phyloP scores from a whole-genome alignment of 2,797 vertebrate genomes.

The Urosaurus nigricauda region DNA sequence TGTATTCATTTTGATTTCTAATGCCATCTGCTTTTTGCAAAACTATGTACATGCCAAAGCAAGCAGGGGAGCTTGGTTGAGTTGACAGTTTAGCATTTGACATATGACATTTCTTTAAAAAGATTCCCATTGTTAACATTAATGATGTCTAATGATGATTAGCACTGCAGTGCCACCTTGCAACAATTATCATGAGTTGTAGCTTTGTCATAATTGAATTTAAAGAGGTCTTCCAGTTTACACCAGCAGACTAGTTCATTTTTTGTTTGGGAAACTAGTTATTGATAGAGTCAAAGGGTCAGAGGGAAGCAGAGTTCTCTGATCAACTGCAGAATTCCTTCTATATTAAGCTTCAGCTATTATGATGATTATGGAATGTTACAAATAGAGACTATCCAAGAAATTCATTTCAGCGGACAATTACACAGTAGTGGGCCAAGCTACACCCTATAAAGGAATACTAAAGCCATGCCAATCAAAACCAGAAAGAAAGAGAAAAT shows the following conservation, averaged over 20 bases:
- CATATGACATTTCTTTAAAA: not conserved
- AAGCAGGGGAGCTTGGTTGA: slow-evolving; percentile 10
- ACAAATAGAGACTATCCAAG: not conserved
- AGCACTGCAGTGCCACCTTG: not conserved
- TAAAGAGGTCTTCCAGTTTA: not conserved
- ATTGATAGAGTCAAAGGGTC: not conserved
- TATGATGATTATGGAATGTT: not conserved
- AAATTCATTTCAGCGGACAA: not conserved
- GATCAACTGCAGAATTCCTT: not conserved
- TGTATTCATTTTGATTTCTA: not conserved
- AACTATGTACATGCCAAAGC: not conserved
- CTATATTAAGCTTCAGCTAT: not conserved
- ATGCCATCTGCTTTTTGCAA: not conserved
- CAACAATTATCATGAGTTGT: not conserved
- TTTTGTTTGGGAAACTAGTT: not conserved
- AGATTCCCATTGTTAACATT: not conserved
- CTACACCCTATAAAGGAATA: not conserved
- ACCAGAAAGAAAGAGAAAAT: too few species aligned
- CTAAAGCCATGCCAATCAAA: not conserved
- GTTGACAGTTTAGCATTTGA: slow-evolving; percentile 8
- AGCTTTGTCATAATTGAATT: not conserved
- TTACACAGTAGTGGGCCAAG: not conserved
- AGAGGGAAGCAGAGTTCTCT: not conserved
- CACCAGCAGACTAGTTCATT: not conserved
- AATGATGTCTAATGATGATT: not conserved